Evolutionary conservation across 2,888 invertebrate species (phyloP).

Genomic region (Troides helena): DNA sequence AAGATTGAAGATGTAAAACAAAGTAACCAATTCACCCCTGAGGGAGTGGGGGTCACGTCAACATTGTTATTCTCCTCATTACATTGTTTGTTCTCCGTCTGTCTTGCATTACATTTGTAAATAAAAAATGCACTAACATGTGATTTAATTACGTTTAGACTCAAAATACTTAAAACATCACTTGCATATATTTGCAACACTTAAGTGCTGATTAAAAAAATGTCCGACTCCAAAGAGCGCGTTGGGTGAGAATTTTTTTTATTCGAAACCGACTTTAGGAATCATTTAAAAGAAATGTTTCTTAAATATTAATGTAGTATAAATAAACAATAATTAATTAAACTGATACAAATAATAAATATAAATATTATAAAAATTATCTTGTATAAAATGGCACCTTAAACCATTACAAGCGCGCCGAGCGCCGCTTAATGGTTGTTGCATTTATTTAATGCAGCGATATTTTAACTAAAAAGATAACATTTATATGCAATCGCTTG

Average conservation of each 20-base stretch:
- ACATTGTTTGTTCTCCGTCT: slow-evolving; percentile 1
- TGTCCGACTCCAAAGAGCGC: no score
- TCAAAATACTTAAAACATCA: neutral
- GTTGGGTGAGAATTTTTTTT: neutral
- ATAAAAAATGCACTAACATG: neutral
- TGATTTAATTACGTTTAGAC: neutral
- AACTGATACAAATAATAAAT: neutral
- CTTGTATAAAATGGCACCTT: slow-evolving; percentile 22
- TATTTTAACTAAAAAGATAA: slow-evolving; percentile 24
- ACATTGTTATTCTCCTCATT: slow-evolving; percentile 11
- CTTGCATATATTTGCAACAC: neutral
- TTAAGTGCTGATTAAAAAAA: no score
- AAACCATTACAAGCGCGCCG: slow-evolving; percentile 18
- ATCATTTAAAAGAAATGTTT: neutral
- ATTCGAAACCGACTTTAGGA: neutral
- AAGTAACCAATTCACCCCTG: neutral
- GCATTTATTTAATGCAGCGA: slow-evolving; percentile 20
- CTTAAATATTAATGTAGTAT: neutral
- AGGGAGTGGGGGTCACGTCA: neutral
- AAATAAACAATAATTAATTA: neutral
- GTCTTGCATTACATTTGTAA: neutral
- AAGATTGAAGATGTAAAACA: neutral
- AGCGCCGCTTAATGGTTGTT: slow-evolving; percentile 15
- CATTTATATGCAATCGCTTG: slow-evolving; percentile 7
- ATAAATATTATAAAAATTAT: slow-evolving; percentile 8